Evolutionary conservation across 2,888 invertebrate genomes (phyloP).

Genomic region (Lepidonotus clava): DNA sequence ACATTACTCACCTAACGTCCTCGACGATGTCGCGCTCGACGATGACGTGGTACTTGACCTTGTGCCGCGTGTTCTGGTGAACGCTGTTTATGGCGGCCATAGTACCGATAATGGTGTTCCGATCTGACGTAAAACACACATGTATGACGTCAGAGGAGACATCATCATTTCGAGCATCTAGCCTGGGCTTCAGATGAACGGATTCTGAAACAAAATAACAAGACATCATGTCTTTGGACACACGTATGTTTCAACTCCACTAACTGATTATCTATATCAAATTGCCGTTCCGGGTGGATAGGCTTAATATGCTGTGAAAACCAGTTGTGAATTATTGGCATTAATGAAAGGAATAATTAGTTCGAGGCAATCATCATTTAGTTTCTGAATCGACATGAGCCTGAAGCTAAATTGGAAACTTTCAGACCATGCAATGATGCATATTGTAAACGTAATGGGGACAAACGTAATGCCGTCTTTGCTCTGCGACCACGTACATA

Average conservation of each 20-base stretch:
- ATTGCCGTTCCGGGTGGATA: too few relatives aligned
- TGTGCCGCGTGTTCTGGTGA: slow-evolving; percentile 71
- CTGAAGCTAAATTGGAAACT: too few relatives aligned
- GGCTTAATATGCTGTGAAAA: too few relatives aligned
- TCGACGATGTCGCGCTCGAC: slow-evolving; percentile 29
- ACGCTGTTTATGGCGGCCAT: slow-evolving; percentile 79
- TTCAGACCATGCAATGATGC: too few relatives aligned
- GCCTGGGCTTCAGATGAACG: neutral
- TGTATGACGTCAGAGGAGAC: slow-evolving; percentile 31
- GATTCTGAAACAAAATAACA: neutral
- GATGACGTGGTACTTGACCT: slow-evolving; percentile 76
- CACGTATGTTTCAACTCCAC: neutral
- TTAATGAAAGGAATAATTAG: too few relatives aligned
- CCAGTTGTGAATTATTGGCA: too few relatives aligned
- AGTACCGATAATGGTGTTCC: slow-evolving; percentile 76
- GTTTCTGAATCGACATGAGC: too few relatives aligned
- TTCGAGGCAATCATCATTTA: too few relatives aligned
- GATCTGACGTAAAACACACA: slow-evolving; percentile 66
- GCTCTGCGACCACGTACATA: too few relatives aligned
- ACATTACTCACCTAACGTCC: slow-evolving; percentile 43
- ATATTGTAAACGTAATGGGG: too few relatives aligned
- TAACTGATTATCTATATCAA: neutral
- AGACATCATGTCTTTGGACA: neutral
- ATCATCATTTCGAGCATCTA: neutral
- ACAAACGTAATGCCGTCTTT: too few relatives aligned